phyloP scores from a whole-genome alignment of 2,797 vertebrate species.

The Coccyzus lansbergi region DNA sequence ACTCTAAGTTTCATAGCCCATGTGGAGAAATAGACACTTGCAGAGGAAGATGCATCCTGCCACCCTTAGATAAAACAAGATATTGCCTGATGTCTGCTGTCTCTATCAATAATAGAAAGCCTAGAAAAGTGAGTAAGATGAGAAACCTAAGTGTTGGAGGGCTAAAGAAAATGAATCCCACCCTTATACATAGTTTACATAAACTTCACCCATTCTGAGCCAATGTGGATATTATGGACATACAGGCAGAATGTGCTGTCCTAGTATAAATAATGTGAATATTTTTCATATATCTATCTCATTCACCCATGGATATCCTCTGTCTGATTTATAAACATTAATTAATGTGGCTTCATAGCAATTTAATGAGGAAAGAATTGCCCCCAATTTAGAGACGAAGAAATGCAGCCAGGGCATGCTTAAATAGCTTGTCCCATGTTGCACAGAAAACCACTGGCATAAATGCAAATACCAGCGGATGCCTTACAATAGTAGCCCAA shows the following conservation, averaged over 20 bases:
- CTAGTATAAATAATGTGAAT: background rate
- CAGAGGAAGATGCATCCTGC: background rate
- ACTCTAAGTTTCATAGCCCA: background rate
- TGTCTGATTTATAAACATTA: conserved; percentile 10
- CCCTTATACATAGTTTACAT: background rate
- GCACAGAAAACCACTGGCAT: background rate
- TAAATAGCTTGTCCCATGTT: background rate
- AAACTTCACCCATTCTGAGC: background rate
- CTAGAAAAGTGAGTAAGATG: background rate
- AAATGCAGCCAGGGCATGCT: background rate
- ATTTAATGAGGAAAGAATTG: background rate
- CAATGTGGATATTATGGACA: background rate
- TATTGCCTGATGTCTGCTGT: background rate
- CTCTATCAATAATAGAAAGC: background rate
- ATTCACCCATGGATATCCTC: background rate
- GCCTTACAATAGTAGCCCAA: conserved; percentile 41
- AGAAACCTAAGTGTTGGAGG: background rate
- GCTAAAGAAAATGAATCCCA: background rate
- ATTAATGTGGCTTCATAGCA: conserved; percentile 38
- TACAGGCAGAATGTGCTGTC: background rate
- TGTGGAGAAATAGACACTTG: background rate
- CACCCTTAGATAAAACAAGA: background rate
- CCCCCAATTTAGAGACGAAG: conserved; percentile 23
- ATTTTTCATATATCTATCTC: background rate
- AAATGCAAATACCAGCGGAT: conserved; percentile 3